Base-by-base conservation (phyloP, 2,888 invertebrate genomes). In the Lasioglossum zephyrum region DNA sequence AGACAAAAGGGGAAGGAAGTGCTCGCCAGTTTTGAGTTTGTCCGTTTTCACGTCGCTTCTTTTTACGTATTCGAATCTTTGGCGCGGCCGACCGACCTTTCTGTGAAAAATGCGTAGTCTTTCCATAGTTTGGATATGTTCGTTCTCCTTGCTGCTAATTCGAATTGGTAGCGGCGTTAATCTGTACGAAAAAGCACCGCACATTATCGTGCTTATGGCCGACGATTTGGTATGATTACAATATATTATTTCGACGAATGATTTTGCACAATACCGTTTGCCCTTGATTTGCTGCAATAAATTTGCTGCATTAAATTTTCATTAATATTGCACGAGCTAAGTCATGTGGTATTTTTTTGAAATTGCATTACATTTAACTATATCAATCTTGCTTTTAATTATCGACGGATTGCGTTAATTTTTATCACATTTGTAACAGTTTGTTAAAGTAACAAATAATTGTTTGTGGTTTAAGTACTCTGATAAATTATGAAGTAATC, bases 151-250 rank as follows among this genome's bases (percentile, higher is more conserved):
- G 18, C 79, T 36, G 70, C 79, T 49, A 49, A 75, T 66, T 70
- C 90, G 81, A 74, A 26, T 81, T 8, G 79, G n/a, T 44, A 63
- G 69, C 47, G 66, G 83, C 0, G 74, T 86, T 70, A 90, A 92
- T 13, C 90, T 93, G 41, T 94, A 94, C 82, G 92, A 93, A 79
- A 81, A 91, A n/a, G 90, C 93, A 31, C 96, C 96, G 26, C 85
- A 96, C 89, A 96, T 96, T 84, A 94, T 96, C 66, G 95, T 96
- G 84, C 95, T 96, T 85, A 94, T 96, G 87, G 96, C 96, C 11
- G 96, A 96, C 94, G 96, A 96, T 93, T 92, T 96, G 95, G 96
- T 96, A 94, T 95, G 95, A 80, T 39, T 22, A 31, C 36, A 18
- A 74, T 44, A 39, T 41, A 39, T 57, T 4, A 9, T 9, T 26